phyloP scores from a whole-genome alignment of 2,113 vertebrate genomes.

The Embiotoca jacksoni region DNA sequence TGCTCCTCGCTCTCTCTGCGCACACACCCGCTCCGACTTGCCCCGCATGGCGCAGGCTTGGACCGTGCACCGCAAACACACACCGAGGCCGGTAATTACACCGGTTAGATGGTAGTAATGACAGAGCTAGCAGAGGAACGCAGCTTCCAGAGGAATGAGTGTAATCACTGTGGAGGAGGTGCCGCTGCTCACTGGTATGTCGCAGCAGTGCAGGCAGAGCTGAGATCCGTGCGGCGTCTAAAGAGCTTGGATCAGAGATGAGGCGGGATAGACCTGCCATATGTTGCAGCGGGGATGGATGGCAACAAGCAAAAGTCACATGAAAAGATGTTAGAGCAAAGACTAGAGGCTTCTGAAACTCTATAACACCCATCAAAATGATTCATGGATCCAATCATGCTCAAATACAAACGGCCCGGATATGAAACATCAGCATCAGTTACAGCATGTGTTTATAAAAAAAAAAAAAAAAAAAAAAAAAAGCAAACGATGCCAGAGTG shows the following conservation, averaged over 20 bases:
- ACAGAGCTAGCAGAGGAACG: slow-evolving; percentile 71
- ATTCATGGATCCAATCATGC: background rate
- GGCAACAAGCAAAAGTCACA: slow-evolving; percentile 4
- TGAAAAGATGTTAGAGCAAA: background rate
- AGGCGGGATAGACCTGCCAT: background rate
- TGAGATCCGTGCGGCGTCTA: slow-evolving; percentile 40
- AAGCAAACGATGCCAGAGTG: slow-evolving; percentile 18
- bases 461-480: background rate
- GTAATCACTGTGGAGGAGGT: slow-evolving; percentile 55
- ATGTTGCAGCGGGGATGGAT: slow-evolving; percentile 13
- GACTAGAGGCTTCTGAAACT: background rate
- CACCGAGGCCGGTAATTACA: slow-evolving; percentile 73
- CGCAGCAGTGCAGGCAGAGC: slow-evolving; percentile 36
- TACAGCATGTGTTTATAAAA: slow-evolving; percentile 23
- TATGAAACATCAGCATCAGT: slow-evolving; percentile 30
- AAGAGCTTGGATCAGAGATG: slow-evolving; percentile 6
- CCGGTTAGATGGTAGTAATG: slow-evolving; percentile 71
- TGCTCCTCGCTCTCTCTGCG: background rate
- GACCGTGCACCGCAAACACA: slow-evolving; percentile 65
- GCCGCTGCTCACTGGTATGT: slow-evolving; percentile 31
- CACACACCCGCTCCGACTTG: slow-evolving; percentile 46
- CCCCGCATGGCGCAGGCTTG: slow-evolving; percentile 60
- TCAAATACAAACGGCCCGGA: background rate
- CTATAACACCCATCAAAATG: slow-evolving; percentile 1
- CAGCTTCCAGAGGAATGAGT: slow-evolving; percentile 68